These are phyloP conservation scores for Chrysotoxum bicinctum DNA, from an alignment of 2,888 invertebrate species.

Conservation along the genomic window DNA sequence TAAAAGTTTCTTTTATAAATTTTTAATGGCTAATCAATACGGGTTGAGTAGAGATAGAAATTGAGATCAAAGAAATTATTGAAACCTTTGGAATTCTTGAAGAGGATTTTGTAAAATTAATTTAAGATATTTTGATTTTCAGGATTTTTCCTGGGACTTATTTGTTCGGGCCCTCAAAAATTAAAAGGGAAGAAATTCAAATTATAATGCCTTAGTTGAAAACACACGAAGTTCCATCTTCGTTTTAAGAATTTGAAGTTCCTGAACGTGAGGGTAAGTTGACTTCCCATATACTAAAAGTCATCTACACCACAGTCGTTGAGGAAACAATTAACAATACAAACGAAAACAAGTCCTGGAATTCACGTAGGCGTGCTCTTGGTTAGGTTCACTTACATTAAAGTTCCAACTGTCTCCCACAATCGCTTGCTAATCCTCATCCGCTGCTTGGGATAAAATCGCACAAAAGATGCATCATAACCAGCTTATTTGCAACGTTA, in stretches of 20 bases:
- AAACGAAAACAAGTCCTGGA: not conserved
- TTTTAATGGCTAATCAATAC: slow-evolving; percentile 55
- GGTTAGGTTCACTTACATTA: not conserved
- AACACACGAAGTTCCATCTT: not conserved
- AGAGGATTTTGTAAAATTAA: not conserved
- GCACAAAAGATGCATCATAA: slow-evolving; percentile 27
- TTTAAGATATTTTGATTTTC: not conserved
- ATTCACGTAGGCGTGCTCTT: slow-evolving; percentile 34
- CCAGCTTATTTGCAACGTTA: slow-evolving; percentile 27
- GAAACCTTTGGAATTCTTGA: not conserved
- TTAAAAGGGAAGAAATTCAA: not conserved
- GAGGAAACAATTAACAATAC: not conserved
- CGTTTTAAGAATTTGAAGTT: not conserved
- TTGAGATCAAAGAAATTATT: slow-evolving; percentile 1
- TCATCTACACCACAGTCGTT: not conserved
- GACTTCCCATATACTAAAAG: not conserved
- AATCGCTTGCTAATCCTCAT: not conserved
- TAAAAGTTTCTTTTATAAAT: slow-evolving; percentile 33
- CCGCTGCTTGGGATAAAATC: not conserved
- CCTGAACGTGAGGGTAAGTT: not conserved
- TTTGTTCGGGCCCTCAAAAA: too few species aligned
- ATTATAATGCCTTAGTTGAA: too few species aligned
- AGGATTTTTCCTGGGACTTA: too few species aligned
- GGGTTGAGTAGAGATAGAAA: not conserved
- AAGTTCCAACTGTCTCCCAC: not conserved